These are phyloP conservation scores for Enteromius afrohamiltoni DNA, from an alignment of 2,797 vertebrate species.

Conservation along the genomic window DNA sequence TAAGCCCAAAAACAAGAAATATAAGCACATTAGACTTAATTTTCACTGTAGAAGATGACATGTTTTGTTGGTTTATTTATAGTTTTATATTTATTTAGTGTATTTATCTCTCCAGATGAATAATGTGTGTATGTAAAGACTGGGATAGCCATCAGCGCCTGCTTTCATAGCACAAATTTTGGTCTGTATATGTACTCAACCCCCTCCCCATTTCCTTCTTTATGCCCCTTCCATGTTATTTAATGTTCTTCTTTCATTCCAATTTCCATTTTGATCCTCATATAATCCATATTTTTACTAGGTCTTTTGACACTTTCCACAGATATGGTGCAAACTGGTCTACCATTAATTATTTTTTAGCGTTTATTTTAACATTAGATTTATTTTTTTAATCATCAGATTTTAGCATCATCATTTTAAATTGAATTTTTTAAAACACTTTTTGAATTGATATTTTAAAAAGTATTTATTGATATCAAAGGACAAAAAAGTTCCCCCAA, in stretches of 20 bases:
- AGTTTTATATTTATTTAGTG: neutral
- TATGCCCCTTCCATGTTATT: constrained; percentile 15
- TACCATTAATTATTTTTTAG: neutral
- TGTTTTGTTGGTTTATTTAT: neutral
- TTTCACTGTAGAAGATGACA: neutral
- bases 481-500: neutral
- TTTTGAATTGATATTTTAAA: too few species aligned
- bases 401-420: neutral
- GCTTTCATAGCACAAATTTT: neutral
- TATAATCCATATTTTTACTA: neutral
- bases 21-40: neutral
- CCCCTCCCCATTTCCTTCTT: constrained; percentile 39
- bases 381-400: neutral
- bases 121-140: neutral
- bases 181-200: constrained; percentile 43
- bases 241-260: neutral
- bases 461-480: neutral
- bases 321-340: neutral
- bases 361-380: neutral
- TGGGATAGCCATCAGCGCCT: constrained; percentile 17
- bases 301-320: neutral
- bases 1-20: neutral
- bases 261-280: constrained; percentile 21
- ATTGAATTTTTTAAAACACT: neutral
- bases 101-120: neutral